These are phyloP conservation scores for Pollenia labialis DNA, from an alignment of 2,888 invertebrate genomes.

Conservation along the genomic window DNA sequence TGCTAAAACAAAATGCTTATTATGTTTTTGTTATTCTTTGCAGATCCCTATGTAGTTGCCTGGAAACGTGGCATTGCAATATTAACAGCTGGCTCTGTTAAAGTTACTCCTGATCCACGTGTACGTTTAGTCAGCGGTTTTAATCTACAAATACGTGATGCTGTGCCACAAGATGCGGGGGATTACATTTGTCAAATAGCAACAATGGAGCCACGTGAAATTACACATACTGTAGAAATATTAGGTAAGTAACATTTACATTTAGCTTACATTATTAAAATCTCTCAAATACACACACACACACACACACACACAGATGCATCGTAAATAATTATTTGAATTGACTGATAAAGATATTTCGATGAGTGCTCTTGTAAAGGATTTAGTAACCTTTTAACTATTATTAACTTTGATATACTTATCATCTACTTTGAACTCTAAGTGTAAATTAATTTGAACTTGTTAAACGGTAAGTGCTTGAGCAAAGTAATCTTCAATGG, in stretches of 20 bases:
- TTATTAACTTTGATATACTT: not conserved
- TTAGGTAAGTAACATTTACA: constrained; percentile 85
- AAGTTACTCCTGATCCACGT: constrained; percentile 87
- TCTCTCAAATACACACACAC: constrained; percentile 14
- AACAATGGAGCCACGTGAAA: constrained; percentile 87
- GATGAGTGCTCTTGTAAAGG: not conserved
- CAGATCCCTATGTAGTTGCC: constrained; percentile 87
- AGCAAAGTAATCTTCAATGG: not conserved
- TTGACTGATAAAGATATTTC: not conserved
- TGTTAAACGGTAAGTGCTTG: not conserved
- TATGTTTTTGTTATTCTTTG: constrained; percentile 58
- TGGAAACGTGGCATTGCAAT: constrained; percentile 89
- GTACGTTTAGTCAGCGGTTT: constrained; percentile 87
- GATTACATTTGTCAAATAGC: constrained; percentile 89
- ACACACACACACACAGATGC: constrained; percentile 1
- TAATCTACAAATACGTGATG: constrained; percentile 87
- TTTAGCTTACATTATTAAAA: not conserved
- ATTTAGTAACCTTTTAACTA: not conserved
- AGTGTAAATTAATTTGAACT: constrained; percentile 21
- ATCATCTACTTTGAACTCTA: not conserved
- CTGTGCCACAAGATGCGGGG: constrained; percentile 87
- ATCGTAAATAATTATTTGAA: not conserved
- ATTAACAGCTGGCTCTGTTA: constrained; percentile 87
- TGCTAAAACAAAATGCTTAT: not conserved
- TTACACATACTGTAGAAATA: constrained; percentile 88